Percentiles rank a stretch among this genome's conserved stretches.
Evolutionary conservation across 92 coral and sea anemone genomes (phyloP).

Genomic region (Desmophyllum pertusum): DNA sequence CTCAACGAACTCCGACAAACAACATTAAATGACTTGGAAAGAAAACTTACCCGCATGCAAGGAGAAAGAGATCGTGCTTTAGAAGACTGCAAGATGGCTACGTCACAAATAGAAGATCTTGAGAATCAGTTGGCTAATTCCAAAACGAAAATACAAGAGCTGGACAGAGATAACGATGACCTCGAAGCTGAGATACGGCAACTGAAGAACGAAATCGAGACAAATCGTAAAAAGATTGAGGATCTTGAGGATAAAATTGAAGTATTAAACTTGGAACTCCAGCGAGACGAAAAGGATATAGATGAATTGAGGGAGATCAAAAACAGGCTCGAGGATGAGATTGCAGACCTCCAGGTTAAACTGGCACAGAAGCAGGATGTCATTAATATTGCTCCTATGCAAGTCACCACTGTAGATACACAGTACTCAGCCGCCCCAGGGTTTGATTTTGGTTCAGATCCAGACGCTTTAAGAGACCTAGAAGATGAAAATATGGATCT

Average conservation of each 20-base stretch:
- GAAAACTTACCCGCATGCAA: conserved; percentile 57
- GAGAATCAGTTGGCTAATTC: conserved; percentile 67
- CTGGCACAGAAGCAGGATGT: conserved; percentile 73
- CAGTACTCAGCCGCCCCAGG: conserved; percentile 68
- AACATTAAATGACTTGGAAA: conserved; percentile 59
- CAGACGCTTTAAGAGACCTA: conserved; percentile 67
- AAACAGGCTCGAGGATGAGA: conserved; percentile 65
- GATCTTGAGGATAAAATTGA: conserved; percentile 71
- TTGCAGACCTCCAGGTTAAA: conserved; percentile 66
- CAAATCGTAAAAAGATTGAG: conserved; percentile 27
- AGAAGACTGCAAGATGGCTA: conserved; percentile 68
- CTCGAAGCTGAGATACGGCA: conserved; percentile 65
- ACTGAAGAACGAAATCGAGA: conserved; percentile 64
- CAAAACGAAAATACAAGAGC: conserved; percentile 43
- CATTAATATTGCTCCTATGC: conserved; percentile 57
- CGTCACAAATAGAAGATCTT: conserved; percentile 63
- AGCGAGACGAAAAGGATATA: conserved; percentile 64
- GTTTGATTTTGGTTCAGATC: conserved; percentile 64
- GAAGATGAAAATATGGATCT: conserved; percentile 66
- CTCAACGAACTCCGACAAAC: conserved; percentile 49
- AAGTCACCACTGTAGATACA: conserved; percentile 60
- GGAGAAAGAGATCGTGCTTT: conserved; percentile 80
- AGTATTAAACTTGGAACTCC: conserved; percentile 67
- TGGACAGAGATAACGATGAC: conserved; percentile 76
- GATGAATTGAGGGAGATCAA: conserved; percentile 66